Percentiles rank a stretch among this genome's conserved stretches.
These are phyloP conservation scores for Eulithis testata DNA, from an alignment of 2,888 invertebrate species.

Conservation along the genomic window DNA sequence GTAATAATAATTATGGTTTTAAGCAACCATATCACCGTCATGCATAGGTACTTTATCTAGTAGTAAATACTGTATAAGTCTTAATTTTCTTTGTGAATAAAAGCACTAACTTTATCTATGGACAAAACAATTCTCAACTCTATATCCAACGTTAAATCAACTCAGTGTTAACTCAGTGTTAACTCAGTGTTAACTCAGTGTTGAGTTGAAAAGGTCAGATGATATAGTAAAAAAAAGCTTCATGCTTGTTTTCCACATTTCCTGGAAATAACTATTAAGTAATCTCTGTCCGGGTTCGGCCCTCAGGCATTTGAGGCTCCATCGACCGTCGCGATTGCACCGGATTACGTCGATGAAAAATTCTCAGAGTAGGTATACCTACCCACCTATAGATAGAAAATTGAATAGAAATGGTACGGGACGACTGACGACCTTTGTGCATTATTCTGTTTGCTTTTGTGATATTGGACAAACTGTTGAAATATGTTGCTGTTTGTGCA, in stretches of 20 bases:
- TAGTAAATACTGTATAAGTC: too few species aligned
- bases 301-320: slow-evolving; percentile 21
- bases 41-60: too few species aligned
- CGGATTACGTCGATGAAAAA: slow-evolving; percentile 72
- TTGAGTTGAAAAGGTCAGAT: slow-evolving; percentile 5
- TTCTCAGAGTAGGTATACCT: slow-evolving; percentile 54
- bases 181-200: too few species aligned
- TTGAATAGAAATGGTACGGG: slow-evolving; percentile 68
- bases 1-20: too few species aligned
- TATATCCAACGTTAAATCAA: not conserved
- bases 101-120: too few species aligned
- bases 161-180: not conserved
- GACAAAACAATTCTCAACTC: too few species aligned
- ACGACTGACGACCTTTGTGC: slow-evolving; percentile 52
- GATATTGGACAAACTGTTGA: slow-evolving; percentile 27
- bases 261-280: slow-evolving; percentile 21
- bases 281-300: slow-evolving; percentile 20
- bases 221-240: slow-evolving; percentile 12
- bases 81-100: too few species aligned
- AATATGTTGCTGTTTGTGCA: slow-evolving; percentile 24
- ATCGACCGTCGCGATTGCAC: slow-evolving; percentile 50
- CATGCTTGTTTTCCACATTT: slow-evolving; percentile 16
- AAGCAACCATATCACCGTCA: too few species aligned
- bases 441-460: slow-evolving; percentile 51
- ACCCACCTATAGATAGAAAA: slow-evolving; percentile 51